Evolutionary conservation across 2,113 vertebrate genomes (phyloP).

Genomic region (Carassius gibelio): DNA sequence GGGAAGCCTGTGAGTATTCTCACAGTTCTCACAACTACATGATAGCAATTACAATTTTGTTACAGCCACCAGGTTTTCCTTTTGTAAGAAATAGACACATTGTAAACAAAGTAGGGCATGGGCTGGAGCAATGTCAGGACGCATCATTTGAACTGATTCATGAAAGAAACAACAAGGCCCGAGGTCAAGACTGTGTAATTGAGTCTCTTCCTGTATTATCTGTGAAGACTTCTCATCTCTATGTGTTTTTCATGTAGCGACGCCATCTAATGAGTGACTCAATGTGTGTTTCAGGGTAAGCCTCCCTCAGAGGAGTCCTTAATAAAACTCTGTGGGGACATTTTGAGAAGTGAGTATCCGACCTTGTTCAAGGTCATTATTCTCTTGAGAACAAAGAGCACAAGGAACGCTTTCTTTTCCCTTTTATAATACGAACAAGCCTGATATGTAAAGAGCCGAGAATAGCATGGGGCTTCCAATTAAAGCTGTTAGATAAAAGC

Average conservation of each 20-base stretch:
- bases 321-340: constrained; percentile 72
- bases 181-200: not conserved
- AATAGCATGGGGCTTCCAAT: not conserved
- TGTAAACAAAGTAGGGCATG: not conserved
- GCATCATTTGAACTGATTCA: not conserved
- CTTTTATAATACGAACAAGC: not conserved
- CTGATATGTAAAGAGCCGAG: not conserved
- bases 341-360: constrained; percentile 72
- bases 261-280: not conserved
- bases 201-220: not conserved
- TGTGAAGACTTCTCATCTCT: not conserved
- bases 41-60: not conserved
- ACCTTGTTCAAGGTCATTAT: not conserved
- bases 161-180: not conserved
- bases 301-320: constrained; percentile 76
- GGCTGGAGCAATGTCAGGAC: not conserved
- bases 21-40: not conserved
- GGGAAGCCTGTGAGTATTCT: constrained; percentile 75
- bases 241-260: not conserved
- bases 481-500: not conserved
- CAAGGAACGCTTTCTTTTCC: not conserved
- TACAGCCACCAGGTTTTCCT: not conserved
- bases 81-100: not conserved
- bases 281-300: constrained; percentile 74
- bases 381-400: not conserved